Conservation (phyloP, 2,113 vertebrate genomes). For the Aramus guarauna region DNA sequence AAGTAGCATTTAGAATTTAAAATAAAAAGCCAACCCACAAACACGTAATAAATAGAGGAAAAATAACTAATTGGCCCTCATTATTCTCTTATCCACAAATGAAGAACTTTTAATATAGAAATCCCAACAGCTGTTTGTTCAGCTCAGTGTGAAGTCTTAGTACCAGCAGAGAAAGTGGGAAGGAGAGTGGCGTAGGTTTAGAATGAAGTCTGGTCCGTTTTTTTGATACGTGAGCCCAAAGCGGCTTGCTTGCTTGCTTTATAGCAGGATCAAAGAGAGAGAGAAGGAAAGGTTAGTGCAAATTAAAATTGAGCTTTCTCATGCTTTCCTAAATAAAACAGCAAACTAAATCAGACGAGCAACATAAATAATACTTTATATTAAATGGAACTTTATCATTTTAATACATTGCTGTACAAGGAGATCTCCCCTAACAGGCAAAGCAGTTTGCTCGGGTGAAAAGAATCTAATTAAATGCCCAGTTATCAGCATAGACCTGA, state of each 20-base stretch:
- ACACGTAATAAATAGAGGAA: neutral
- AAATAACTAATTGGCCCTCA: constrained; percentile 1
- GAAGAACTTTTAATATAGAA: neutral
- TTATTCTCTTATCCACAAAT: constrained; percentile 4
- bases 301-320: constrained; percentile 66
- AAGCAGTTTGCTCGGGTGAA: constrained; percentile 47
- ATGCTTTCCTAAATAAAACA: constrained; percentile 68
- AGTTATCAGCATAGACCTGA: constrained; percentile 46
- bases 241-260: constrained; percentile 17
- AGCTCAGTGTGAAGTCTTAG: constrained; percentile 13
- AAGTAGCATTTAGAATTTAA: neutral
- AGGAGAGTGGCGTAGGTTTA: neutral
- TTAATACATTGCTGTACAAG: constrained; percentile 46
- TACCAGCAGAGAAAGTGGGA: constrained; percentile 32
- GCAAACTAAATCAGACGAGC: constrained; percentile 64
- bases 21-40: neutral
- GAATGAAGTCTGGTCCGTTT: neutral
- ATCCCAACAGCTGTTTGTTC: constrained; percentile 48
- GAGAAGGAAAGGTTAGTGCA: constrained; percentile 37
- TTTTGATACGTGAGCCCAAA: constrained; percentile 9
- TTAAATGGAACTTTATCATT: constrained; percentile 64
- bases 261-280: neutral
- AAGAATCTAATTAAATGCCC: constrained; percentile 65
- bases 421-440: constrained; percentile 51
- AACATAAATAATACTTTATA: constrained; percentile 65